Evolutionary conservation across 1,140 invertebrate genomes (phyloP).

Genomic region (Drosophila miranda): DNA sequence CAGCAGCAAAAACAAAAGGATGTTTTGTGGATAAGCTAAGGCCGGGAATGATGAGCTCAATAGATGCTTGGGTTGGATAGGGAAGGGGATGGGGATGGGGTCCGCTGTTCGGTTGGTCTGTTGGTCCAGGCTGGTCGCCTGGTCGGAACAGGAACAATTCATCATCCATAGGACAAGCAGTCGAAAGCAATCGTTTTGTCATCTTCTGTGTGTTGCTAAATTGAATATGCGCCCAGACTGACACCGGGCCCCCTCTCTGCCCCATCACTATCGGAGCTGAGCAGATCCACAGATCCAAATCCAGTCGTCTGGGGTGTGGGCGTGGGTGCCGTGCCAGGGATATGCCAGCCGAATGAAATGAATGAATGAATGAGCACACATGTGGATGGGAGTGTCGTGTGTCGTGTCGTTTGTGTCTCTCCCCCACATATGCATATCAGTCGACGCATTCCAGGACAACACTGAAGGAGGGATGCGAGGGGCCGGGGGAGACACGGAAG

Average conservation of each 20-base stretch:
- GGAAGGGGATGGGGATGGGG: background rate
- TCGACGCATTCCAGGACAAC: conserved; percentile 74
- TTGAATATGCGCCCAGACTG: conserved; percentile 60
- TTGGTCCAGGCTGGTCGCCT: conserved; percentile 5
- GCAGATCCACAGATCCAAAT: conserved; percentile 44
- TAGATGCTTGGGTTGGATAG: background rate
- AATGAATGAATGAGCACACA: conserved; percentile 74
- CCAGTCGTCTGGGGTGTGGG: conserved; percentile 7
- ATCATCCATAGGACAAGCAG: conserved; percentile 79
- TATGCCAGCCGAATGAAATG: conserved; percentile 21
- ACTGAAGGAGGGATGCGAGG: conserved; percentile 35
- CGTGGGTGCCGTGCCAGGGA: conserved; percentile 15
- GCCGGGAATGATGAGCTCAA: background rate
- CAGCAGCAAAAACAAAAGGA: conserved; percentile 60
- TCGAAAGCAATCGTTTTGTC: conserved; percentile 80
- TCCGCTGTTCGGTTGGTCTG: background rate
- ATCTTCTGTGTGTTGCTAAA: conserved; percentile 80
- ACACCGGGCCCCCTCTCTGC: conserved; percentile 5
- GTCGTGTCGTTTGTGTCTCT: conserved; percentile 22
- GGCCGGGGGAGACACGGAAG: background rate
- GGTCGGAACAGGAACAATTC: conserved; percentile 76
- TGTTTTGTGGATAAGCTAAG: conserved; percentile 17
- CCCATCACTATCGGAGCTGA: conserved; percentile 14
- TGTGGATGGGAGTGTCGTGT: conserved; percentile 33
- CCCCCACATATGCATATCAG: conserved; percentile 73